These are phyloP conservation scores for Rana temporaria DNA, from an alignment of 2,113 vertebrate species.

Conservation along the genomic window DNA sequence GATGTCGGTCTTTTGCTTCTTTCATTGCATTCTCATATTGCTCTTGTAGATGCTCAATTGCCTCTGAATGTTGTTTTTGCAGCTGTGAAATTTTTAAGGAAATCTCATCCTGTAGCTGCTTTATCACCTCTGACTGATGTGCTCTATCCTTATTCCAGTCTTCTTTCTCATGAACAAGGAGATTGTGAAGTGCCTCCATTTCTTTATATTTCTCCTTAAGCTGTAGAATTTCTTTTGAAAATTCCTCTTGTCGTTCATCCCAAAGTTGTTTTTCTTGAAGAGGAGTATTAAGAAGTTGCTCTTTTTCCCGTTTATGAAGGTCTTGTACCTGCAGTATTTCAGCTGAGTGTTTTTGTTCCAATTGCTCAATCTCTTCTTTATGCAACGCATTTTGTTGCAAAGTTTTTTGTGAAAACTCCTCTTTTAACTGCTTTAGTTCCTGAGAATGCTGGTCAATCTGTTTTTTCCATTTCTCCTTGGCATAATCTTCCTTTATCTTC, in stretches of 20 bases:
- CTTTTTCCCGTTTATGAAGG: background rate
- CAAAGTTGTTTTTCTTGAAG: background rate
- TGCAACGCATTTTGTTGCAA: background rate
- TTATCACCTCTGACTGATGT: background rate
- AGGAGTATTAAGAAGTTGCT: background rate
- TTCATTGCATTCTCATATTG: background rate
- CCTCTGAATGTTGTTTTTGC: background rate
- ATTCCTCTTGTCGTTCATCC: background rate
- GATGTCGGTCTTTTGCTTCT: background rate
- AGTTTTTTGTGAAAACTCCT: background rate
- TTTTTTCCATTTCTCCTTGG: background rate
- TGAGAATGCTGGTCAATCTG: background rate
- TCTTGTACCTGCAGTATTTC: background rate
- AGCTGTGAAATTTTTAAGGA: background rate
- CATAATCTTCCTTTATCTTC: background rate
- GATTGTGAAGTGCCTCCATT: background rate
- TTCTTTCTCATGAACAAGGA: background rate
- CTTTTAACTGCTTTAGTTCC: background rate
- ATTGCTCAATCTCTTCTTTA: background rate
- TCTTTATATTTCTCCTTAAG: background rate
- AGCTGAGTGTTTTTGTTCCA: background rate
- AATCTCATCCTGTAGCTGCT: background rate
- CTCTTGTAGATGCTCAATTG: background rate
- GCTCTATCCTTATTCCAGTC: conserved; percentile 19
- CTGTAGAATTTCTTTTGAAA: background rate